These are phyloP conservation scores for Parapsyche elsis DNA, from an alignment of 1,140 invertebrate genomes.

Conservation along the genomic window DNA sequence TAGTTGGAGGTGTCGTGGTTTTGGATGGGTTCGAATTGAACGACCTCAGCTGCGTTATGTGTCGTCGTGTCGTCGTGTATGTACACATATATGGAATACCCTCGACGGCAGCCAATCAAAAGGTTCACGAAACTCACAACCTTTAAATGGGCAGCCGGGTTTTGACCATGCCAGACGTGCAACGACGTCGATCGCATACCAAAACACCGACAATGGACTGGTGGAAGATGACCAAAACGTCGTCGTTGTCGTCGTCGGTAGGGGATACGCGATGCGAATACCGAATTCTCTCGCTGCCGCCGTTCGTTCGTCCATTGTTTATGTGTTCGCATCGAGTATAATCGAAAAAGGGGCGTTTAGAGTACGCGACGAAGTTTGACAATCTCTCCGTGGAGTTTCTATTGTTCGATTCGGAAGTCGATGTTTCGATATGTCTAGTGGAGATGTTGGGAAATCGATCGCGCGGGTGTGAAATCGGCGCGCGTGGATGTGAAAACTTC, in stretches of 20 bases:
- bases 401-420: too few relatives aligned
- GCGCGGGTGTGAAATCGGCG: too few relatives aligned
- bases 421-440: too few relatives aligned
- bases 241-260: background rate
- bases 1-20: too few relatives aligned
- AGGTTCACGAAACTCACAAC: conserved; percentile 33
- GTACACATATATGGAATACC: conserved; percentile 6
- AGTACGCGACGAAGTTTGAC: too few relatives aligned
- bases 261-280: background rate
- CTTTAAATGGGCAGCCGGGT: conserved; percentile 30
- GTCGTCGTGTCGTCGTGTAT: background rate
- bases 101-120: background rate
- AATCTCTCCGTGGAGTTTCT: too few relatives aligned
- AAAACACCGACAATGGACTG: conserved; percentile 35
- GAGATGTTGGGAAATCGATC: too few relatives aligned
- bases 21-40: background rate
- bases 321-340: too few relatives aligned
- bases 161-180: conserved; percentile 44
- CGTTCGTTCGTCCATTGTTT: too few relatives aligned
- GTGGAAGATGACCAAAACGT: conserved; percentile 44
- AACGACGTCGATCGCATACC: conserved; percentile 35
- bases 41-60: background rate
- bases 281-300: too few relatives aligned
- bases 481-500: too few relatives aligned
- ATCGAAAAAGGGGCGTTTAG: too few relatives aligned